phyloP scores from a whole-genome alignment of 2,113 vertebrate species.

The Centropus bengalensis region DNA sequence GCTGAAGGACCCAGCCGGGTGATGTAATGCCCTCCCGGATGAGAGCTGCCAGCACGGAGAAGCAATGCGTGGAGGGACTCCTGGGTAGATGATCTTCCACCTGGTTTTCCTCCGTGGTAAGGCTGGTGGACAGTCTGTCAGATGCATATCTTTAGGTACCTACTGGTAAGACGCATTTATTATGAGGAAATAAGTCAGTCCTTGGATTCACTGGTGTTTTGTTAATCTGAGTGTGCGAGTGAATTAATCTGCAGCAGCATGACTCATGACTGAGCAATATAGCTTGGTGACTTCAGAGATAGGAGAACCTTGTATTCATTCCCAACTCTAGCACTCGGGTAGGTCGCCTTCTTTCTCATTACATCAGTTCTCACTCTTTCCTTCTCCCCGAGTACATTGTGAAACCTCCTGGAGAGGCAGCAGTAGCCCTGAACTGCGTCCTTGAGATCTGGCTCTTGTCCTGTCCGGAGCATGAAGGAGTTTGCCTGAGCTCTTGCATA shows the following conservation, averaged over 20 bases:
- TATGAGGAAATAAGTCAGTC: not conserved
- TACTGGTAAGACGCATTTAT: not conserved
- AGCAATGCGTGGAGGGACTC: not conserved
- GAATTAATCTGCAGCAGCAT: not conserved
- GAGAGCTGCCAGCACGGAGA: not conserved
- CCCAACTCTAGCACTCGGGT: not conserved
- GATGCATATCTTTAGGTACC: accelerated
- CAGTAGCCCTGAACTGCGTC: accelerated
- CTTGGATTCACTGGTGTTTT: not conserved
- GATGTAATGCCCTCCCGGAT: not conserved
- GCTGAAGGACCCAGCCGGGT: not conserved
- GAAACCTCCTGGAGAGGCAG: not conserved
- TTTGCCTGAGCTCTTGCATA: not conserved
- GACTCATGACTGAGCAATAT: not conserved
- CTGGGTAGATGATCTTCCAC: not conserved
- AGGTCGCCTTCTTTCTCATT: not conserved
- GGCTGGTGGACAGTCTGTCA: not conserved
- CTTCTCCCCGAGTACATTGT: not conserved
- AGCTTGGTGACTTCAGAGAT: not conserved
- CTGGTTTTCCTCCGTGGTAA: not conserved
- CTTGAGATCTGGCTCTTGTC: not conserved
- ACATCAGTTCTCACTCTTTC: not conserved
- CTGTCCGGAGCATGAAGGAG: accelerated
- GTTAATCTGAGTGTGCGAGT: not conserved
- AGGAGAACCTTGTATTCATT: not conserved